Evolutionary conservation across 2,888 invertebrate genomes (phyloP).

Genomic region (Apodemia hepburni): DNA sequence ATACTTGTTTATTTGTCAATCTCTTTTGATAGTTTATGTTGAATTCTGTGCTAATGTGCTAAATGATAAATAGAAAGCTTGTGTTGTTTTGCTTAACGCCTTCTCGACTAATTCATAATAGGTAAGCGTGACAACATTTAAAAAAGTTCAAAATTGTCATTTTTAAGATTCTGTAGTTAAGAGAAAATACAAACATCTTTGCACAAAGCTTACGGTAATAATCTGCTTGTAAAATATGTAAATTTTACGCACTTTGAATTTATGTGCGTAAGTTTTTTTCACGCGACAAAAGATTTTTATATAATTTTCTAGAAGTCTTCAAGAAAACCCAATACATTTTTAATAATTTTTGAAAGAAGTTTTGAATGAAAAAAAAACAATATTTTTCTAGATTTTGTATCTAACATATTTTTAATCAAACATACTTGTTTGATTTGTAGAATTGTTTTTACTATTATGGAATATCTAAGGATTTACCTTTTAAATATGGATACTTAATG

Average conservation of each 20-base stretch:
- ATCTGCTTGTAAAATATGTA: background rate
- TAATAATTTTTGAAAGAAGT: too few species aligned
- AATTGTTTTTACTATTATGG: too few species aligned
- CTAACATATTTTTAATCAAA: too few species aligned
- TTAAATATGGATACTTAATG: too few species aligned
- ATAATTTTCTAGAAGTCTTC: too few species aligned
- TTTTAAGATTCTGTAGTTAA: conserved; percentile 11
- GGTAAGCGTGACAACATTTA: conserved; percentile 12
- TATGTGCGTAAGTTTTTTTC: background rate
- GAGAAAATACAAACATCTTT: conserved; percentile 3
- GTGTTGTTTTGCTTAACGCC: conserved; percentile 1
- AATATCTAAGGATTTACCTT: too few species aligned
- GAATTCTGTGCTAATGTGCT: conserved; percentile 14
- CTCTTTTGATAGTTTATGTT: conserved; percentile 5
- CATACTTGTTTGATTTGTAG: too few species aligned
- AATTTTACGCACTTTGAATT: background rate
- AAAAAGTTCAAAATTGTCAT: conserved; percentile 10
- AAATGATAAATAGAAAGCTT: conserved; percentile 13
- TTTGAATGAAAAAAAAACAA: too few species aligned
- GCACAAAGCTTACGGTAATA: background rate
- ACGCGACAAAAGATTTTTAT: background rate
- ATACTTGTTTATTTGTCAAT: conserved; percentile 11
- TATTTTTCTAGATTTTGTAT: too few species aligned
- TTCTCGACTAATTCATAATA: conserved; percentile 11
- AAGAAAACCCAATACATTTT: too few species aligned